Evolutionary conservation across 2,888 invertebrate species (phyloP).

Genomic region (Meliscaeva auricollis): DNA sequence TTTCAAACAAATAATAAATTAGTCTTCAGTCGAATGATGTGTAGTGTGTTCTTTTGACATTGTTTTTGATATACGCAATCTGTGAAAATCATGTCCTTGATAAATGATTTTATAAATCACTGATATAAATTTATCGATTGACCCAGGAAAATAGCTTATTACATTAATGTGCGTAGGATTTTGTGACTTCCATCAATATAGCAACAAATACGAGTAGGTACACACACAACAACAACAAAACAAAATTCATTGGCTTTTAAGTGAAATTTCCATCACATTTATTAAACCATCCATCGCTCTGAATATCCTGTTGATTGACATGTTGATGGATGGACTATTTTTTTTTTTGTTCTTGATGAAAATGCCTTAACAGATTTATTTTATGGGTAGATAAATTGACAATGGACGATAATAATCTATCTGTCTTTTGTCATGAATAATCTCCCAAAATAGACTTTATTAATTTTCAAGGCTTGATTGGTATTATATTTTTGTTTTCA

Average conservation of each 20-base stretch:
- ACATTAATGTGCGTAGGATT: conserved; percentile 35
- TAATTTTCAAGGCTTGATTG: conserved; percentile 43
- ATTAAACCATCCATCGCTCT: conserved; percentile 43
- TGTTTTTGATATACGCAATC: neutral
- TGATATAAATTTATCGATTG: conserved; percentile 40
- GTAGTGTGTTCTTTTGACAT: neutral
- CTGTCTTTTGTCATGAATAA: conserved; percentile 55
- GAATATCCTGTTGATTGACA: conserved; percentile 53
- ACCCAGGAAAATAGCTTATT: conserved; percentile 51
- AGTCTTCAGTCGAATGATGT: neutral
- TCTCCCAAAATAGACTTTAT: conserved; percentile 39
- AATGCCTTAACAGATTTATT: conserved; percentile 42
- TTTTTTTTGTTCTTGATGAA: neutral
- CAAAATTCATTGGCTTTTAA: conserved; percentile 49
- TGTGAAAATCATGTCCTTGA: conserved; percentile 36
- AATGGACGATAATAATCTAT: conserved; percentile 67
- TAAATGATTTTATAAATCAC: conserved; percentile 51
- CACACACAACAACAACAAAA: neutral
- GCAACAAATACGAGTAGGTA: neutral
- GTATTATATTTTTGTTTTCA: conserved; percentile 1
- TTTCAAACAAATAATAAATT: too few relatives aligned
- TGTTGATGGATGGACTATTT: conserved; percentile 50
- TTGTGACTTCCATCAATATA: conserved; percentile 11
- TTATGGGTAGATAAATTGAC: conserved; percentile 53
- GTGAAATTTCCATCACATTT: conserved; percentile 60